Conservation (phyloP, 1,140 invertebrate species). For the Temnothorax curvispinosus region DNA sequence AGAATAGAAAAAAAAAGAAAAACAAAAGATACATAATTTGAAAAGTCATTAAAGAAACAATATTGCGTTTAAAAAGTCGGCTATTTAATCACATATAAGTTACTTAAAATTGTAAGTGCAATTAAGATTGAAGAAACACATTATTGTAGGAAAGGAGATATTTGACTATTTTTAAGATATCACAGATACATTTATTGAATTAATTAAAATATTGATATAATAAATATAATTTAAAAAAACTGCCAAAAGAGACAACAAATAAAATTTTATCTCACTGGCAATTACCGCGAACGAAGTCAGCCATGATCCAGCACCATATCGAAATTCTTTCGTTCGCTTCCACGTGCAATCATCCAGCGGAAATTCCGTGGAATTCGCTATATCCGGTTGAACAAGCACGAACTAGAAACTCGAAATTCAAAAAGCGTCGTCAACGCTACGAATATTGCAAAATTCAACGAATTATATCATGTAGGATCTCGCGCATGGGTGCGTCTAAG, state of each 20-base stretch:
- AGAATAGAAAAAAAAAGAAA: neutral
- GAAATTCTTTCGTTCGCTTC: conserved; percentile 58
- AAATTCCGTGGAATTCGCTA: conserved; percentile 55
- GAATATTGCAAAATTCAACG: conserved; percentile 33
- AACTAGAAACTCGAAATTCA: conserved; percentile 45
- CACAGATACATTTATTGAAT: neutral
- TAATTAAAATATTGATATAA: neutral
- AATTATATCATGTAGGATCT: neutral
- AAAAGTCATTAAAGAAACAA: neutral
- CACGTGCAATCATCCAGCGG: conserved; percentile 53
- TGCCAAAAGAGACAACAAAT: neutral
- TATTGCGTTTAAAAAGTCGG: neutral
- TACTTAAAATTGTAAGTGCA: neutral
- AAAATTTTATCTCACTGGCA: neutral
- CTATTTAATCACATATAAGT: neutral
- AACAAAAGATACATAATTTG: neutral
- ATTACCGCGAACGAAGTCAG: conserved; percentile 33
- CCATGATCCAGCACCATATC: conserved; percentile 49
- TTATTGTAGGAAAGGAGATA: neutral
- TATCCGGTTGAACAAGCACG: conserved; percentile 32
- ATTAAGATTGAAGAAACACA: neutral
- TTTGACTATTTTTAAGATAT: neutral
- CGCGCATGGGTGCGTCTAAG: neutral
- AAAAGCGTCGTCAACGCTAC: conserved; percentile 30
- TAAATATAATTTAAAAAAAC: neutral